Base-by-base conservation (phyloP, 2,888 invertebrate genomes). In the Eledona agricola region DNA sequence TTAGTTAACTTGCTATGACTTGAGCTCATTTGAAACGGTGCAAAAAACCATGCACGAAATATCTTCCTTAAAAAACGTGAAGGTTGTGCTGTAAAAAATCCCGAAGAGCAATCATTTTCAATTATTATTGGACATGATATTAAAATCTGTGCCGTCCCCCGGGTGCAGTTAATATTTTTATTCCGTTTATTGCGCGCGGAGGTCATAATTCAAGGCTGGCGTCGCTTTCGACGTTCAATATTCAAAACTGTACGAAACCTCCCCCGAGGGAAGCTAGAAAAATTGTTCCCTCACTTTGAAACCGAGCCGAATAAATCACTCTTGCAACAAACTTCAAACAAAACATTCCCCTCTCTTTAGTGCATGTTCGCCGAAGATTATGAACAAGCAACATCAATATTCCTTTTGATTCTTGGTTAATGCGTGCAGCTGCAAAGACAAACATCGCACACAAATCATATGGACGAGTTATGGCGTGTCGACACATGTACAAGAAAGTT, bases 261-360 rank as follows among this genome's bases (percentile, higher is more conserved):
- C 60, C 55, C 61, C 34, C 23, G 53, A 54, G 63, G 58, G 51
- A 55, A 25, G 43, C 29, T 35, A 55, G 59, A 62, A 60, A 63
- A 61, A 59, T 61, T 57, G 58, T 60, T 60, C 55, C 58, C 63
- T 58, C 60, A 60, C 52, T 58, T 58, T 55, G 45, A 55, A 58
- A 58, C 62, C 57, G 58, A 63, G 60, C 60, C 55, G 54, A 59
- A 65, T 65, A 63, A 63, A 65, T 65, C 63, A 62, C 60, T 59
- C 40, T 34, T 35, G 53, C 31, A 57, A 52, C 52, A 58, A 49
- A 60, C 60, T 59, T 65, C 59, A 62, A 65, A 63, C 62, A 62
- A 62, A 59, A 59, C 56, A 35, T 19, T 57, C 47, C 34, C 51
- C 45, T 45, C 37, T 23, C 46, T 47, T 49, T 49, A 50, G 38